Base-by-base conservation (phyloP, 1,140 invertebrate species). In the Cyclina sinensis region DNA sequence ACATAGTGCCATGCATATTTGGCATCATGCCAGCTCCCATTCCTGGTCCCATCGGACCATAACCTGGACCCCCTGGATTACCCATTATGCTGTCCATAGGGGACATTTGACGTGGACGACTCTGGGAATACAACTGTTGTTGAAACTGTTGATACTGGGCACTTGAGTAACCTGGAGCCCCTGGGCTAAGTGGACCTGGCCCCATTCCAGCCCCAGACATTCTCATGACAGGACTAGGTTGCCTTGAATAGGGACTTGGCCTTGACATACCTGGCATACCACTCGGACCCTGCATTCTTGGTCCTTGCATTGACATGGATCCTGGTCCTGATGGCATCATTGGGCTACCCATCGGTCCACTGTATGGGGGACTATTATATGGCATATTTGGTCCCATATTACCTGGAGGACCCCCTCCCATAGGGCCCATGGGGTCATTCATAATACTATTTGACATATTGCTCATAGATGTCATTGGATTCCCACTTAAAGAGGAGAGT, bases 121-220 rank as follows among this genome's bases (percentile, higher is more conserved):
- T 89, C 89, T 94, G 93, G 48, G 92, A 91, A 86, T 94, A 95
- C 35, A 94, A 89, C 90, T 95, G 94, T 87, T 95, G 94, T 81
- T 94, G 94, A 90, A 94, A 95, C 70, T 94, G 94, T 86, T 95
- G 94, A 91, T 92, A 94, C 43, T 94, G 93, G 57, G 90, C 89
- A 82, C 62, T 92, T 48, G 57, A 85, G 62, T 92, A 93, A 30
- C 78, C 89, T 59, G 89, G 90, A 21, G 86, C 88, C 11, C 87
- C 89, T 46, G 90, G 91, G 62, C 91, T 89, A 37, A 85, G 70
- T 9, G 90, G 84, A 30, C 83, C 79, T 24, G 62, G 46, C 43
- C 81, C 83, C 81, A 84, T 86, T 21, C 86, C 86, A 43, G 62
- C 80, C 48, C 86, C 88, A 27, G 89, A 91, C 86, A 90, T 91